These are phyloP conservation scores for Chloromyia formosa DNA, from an alignment of 2,888 invertebrate species.

Conservation along the genomic window DNA sequence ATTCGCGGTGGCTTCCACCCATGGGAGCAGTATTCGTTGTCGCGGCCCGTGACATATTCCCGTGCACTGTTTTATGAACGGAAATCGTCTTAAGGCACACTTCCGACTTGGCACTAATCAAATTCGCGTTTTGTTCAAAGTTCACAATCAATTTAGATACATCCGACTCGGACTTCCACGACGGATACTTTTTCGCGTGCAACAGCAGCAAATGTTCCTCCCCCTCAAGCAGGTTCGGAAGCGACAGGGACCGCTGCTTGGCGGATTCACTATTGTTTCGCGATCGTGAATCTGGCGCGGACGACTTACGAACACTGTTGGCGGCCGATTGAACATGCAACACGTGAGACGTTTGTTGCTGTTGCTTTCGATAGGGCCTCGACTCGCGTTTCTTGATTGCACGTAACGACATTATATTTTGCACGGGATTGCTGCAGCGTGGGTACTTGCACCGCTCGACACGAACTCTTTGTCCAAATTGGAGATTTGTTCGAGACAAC, in stretches of 20 bases:
- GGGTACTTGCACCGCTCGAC: neutral
- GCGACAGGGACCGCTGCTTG: slow-evolving; percentile 52
- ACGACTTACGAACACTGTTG: slow-evolving; percentile 54
- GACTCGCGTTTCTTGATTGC: slow-evolving; percentile 62
- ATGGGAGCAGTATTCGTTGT: neutral
- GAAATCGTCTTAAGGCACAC: slow-evolving; percentile 62
- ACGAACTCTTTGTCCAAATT: slow-evolving; percentile 14
- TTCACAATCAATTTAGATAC: slow-evolving; percentile 54
- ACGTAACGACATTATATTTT: slow-evolving; percentile 59
- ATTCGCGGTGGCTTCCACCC: slow-evolving; percentile 22
- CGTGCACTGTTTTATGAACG: slow-evolving; percentile 55
- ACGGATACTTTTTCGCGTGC: neutral
- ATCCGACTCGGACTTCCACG: slow-evolving; percentile 60
- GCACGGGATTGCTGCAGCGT: neutral
- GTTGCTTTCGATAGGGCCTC: slow-evolving; percentile 49
- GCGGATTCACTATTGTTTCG: slow-evolving; percentile 50
- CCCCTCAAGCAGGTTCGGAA: slow-evolving; percentile 35
- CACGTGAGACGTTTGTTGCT: slow-evolving; percentile 23
- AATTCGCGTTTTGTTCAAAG: slow-evolving; percentile 52
- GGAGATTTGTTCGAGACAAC: neutral
- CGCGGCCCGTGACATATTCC: slow-evolving; percentile 50
- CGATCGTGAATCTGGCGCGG: slow-evolving; percentile 49
- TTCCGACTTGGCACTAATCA: slow-evolving; percentile 61
- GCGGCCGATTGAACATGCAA: slow-evolving; percentile 50
- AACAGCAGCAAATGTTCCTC: slow-evolving; percentile 12